Percentiles rank a stretch among this genome's conserved stretches.
Evolutionary conservation across 2,888 invertebrate species (phyloP).

Genomic region (Thymelicus lineola): DNA sequence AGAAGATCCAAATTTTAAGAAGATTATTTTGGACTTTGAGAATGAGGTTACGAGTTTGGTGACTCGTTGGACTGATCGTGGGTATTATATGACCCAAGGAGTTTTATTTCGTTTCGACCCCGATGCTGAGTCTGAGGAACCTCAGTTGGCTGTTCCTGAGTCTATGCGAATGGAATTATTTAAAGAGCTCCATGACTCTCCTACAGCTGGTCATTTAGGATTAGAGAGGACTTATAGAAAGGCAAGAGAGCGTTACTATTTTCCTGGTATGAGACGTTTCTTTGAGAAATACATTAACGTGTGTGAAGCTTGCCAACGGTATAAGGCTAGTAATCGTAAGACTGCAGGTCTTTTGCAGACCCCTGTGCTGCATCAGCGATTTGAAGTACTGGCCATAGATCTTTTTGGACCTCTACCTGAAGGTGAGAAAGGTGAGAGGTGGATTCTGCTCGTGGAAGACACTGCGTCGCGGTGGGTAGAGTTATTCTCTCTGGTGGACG

Average conservation of each 20-base stretch:
- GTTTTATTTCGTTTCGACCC: no score
- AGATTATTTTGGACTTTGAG: no score
- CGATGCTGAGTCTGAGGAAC: no score
- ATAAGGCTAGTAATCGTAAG: conserved; percentile 43
- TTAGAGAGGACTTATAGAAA: background rate
- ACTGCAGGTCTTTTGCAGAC: conserved; percentile 42
- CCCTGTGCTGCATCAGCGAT: conserved; percentile 38
- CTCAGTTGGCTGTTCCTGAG: no score
- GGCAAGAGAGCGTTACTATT: conserved; percentile 14
- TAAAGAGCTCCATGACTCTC: background rate
- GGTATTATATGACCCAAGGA: no score
- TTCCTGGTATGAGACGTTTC: conserved; percentile 23
- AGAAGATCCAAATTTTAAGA: no score
- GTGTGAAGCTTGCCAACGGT: conserved; percentile 39
- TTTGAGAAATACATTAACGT: conserved; percentile 34
- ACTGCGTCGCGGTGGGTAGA: conserved; percentile 42
- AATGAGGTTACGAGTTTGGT: no score
- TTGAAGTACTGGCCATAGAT: conserved; percentile 44
- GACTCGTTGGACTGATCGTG: background rate
- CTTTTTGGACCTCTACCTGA: conserved; percentile 44
- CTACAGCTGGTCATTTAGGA: background rate
- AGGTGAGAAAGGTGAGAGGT: conserved; percentile 34
- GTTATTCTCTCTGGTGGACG: conserved; percentile 37
- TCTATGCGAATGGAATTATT: no score
- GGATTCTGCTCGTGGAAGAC: conserved; percentile 44